Conservation (phyloP, 2,888 invertebrate species). For the Lottia gigantea region DNA sequence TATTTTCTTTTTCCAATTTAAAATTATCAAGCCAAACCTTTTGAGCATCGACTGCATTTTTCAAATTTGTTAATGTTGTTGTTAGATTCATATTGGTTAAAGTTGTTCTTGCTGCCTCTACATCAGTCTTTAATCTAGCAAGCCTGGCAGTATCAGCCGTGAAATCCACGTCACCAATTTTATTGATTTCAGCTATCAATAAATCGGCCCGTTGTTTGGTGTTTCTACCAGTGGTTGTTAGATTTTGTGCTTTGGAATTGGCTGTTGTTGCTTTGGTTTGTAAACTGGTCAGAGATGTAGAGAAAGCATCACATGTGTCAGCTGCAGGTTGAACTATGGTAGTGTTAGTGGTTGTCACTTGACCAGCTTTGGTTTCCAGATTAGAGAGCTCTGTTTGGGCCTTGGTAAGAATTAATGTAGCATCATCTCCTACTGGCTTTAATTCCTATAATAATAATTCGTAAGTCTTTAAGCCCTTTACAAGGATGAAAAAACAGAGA, state of each 20-base stretch:
- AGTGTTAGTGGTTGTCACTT: conserved; percentile 2
- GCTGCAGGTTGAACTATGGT: conserved; percentile 12
- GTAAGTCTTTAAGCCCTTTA: no score
- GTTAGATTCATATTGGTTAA: conserved; percentile 1
- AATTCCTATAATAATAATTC: background rate
- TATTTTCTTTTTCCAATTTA: background rate
- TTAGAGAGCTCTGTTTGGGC: conserved; percentile 7
- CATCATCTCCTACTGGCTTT: conserved; percentile 7
- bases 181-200: conserved; percentile 9
- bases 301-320: background rate
- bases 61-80: conserved; percentile 3
- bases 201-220: conserved; percentile 1
- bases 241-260: background rate
- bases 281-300: background rate
- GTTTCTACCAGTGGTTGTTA: background rate
- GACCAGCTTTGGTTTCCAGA: background rate
- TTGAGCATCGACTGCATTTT: background rate
- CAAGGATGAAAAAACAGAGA: background rate
- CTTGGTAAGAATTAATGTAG: background rate
- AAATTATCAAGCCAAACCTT: background rate
- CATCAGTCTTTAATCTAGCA: background rate
- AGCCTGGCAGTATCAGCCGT: conserved; percentile 7
- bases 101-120: background rate
- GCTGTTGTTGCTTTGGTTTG: conserved; percentile 2
- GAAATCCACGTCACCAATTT: conserved; percentile 17